Base-by-base conservation (phyloP, 1,140 invertebrate genomes). In the Sycophaga agraensis region DNA sequence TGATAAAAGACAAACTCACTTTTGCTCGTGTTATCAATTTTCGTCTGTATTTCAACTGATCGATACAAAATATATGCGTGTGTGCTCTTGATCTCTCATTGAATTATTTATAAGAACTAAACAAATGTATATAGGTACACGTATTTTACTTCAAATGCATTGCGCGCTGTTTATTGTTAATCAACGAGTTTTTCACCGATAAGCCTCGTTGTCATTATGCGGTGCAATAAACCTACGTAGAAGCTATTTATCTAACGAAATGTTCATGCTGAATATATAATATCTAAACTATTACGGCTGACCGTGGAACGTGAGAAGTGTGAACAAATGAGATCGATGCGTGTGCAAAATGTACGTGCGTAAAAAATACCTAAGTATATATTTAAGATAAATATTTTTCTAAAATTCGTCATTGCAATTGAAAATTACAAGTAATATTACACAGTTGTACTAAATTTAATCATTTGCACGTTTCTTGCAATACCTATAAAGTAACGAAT, bases 31-130 rank as follows among this genome's bases (percentile, higher is more conserved):
- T n/a, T n/a, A n/a, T n/a, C n/a, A n/a, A n/a, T n/a, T 35, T 37
- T 45, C 4, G 24, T 22, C 19, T 46, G 24, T 46, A 34, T 40
- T 55, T 55, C 53, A 55, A 56, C 35, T 56, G n/a, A n/a, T n/a
- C 31, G 14, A 49, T 65, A 62, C 43, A 62, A 62, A 65, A 62
- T 31, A 58, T 40, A 58, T 49, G n/a, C 31, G 24, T 22, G n/a
- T n/a, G 35, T 49, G 21, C 34, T 58, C 21, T 19, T 21, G 26
- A 0, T 26, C 21, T 50, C 9, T 48, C 37, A 57, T 2, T 3
- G 4, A n/a, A 22, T 3, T 34, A 53, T 35, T 39, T 53, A 53
- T 9, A 53, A 16, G 26, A 40, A 24, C 5, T 11, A 40, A 53
- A n/a, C n/a, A n/a, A n/a, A n/a, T n/a, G n/a, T n/a, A 24, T 26